Percentiles rank a stretch among this genome's conserved stretches.
Conservation (phyloP, 2,113 vertebrate genomes). For the Seriola rivoliana region DNA sequence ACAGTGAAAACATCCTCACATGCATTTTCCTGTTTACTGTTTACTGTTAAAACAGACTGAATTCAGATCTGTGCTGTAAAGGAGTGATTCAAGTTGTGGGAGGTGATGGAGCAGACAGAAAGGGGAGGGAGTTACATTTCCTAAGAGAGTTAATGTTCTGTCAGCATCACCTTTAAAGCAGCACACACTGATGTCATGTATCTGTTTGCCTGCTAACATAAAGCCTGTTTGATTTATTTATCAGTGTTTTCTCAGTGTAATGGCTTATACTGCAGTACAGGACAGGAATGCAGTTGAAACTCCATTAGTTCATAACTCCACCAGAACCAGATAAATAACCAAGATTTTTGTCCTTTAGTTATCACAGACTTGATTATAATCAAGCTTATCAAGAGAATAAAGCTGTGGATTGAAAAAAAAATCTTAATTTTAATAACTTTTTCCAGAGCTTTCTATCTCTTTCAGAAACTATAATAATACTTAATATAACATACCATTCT, state of each 20-base stretch:
- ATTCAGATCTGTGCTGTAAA: background rate
- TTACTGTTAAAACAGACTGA: slow-evolving; percentile 1
- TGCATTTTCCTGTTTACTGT: slow-evolving; percentile 26
- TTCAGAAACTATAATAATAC: too few species aligned
- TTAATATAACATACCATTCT: too few species aligned
- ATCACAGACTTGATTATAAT: too few species aligned
- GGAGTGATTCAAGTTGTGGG: background rate
- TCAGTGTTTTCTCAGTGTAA: too few species aligned
- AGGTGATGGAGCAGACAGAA: background rate
- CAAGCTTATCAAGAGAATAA: too few species aligned
- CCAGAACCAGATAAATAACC: background rate
- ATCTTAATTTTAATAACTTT: too few species aligned
- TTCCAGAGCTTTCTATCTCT: too few species aligned
- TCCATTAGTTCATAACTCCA: too few species aligned
- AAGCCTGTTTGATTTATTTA: slow-evolving; percentile 6
- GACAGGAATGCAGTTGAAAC: background rate
- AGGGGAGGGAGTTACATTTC: background rate
- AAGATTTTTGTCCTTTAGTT: too few species aligned
- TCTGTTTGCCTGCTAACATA: slow-evolving; percentile 10
- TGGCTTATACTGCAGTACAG: slow-evolving; percentile 5
- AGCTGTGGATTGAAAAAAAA: too few species aligned
- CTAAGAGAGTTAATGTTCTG: background rate
- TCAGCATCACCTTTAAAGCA: background rate
- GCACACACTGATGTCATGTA: background rate
- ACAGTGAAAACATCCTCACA: slow-evolving; percentile 43